Evolutionary conservation across 1,140 invertebrate genomes (phyloP).

Genomic region (Heliconius nattereri): DNA sequence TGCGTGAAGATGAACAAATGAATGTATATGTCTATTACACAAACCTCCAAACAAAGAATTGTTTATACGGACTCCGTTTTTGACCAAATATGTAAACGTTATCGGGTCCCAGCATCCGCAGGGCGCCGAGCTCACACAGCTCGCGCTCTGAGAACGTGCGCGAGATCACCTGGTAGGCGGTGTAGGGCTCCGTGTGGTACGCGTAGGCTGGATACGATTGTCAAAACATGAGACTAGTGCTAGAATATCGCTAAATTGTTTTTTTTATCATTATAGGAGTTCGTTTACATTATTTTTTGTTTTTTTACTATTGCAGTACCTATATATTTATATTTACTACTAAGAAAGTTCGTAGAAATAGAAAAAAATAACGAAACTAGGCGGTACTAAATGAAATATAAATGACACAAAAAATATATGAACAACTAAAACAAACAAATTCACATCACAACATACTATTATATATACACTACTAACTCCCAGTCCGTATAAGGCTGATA

Average conservation of each 20-base stretch:
- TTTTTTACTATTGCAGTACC: not conserved
- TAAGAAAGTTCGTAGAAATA: too few relatives aligned
- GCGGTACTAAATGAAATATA: too few relatives aligned
- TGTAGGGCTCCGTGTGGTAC: slow-evolving; percentile 79
- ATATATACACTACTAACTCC: slow-evolving; percentile 46
- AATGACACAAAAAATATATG: too few relatives aligned
- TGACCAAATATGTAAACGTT: slow-evolving; percentile 73
- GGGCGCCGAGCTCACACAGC: slow-evolving; percentile 74
- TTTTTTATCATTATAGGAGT: too few relatives aligned
- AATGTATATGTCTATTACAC: not conserved
- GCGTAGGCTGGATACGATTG: slow-evolving; percentile 54
- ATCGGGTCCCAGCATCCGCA: slow-evolving; percentile 71
- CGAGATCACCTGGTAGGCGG: slow-evolving; percentile 74
- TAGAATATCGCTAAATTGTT: too few relatives aligned
- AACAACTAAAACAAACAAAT: too few relatives aligned
- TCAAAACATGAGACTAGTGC: not conserved
- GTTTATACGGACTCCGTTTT: slow-evolving; percentile 75
- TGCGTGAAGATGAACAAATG: not conserved
- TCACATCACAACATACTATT: too few relatives aligned
- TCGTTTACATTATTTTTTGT: not conserved
- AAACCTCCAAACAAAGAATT: slow-evolving; percentile 78
- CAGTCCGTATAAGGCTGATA: slow-evolving; percentile 60
- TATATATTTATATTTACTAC: too few relatives aligned
- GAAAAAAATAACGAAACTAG: too few relatives aligned
- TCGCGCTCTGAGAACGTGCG: slow-evolving; percentile 70